phyloP scores from a whole-genome alignment of 1,140 invertebrate species.

The Philaenus spumarius region DNA sequence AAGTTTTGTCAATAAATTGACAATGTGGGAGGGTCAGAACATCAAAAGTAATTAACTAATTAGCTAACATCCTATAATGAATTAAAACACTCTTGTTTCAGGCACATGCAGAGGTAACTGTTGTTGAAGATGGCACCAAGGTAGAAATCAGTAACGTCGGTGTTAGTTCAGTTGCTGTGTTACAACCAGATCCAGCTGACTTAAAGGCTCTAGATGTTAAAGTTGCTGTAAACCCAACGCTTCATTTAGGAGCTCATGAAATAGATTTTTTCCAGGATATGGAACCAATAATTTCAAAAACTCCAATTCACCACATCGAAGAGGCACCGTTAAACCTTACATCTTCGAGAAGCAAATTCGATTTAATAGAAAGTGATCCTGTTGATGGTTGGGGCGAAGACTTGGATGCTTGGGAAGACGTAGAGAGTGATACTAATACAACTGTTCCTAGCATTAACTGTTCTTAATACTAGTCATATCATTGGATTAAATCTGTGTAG shows the following conservation, averaged over 20 bases:
- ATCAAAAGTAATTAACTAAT: neutral
- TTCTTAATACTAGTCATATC: too few species aligned
- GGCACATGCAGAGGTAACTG: neutral
- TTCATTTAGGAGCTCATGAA: slow-evolving; percentile 42
- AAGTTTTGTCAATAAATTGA: too few species aligned
- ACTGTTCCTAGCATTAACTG: neutral
- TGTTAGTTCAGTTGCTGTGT: slow-evolving; percentile 43
- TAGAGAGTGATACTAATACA: slow-evolving; percentile 4
- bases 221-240: slow-evolving; percentile 33
- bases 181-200: slow-evolving; percentile 66
- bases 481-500: too few species aligned
- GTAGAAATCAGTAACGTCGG: neutral
- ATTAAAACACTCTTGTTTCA: neutral
- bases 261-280: slow-evolving; percentile 77
- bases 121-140: neutral
- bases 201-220: slow-evolving; percentile 42
- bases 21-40: too few species aligned
- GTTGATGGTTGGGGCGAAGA: slow-evolving; percentile 38
- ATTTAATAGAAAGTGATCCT: slow-evolving; percentile 21
- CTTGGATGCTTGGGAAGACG: slow-evolving; percentile 38
- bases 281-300: slow-evolving; percentile 68
- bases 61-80: neutral
- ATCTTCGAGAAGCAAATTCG: slow-evolving; percentile 39
- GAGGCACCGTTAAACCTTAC: slow-evolving; percentile 21
- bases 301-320: slow-evolving; percentile 43